These are phyloP conservation scores for Neodiprion pinetum DNA, from an alignment of 1,140 invertebrate genomes.

Conservation along the genomic window DNA sequence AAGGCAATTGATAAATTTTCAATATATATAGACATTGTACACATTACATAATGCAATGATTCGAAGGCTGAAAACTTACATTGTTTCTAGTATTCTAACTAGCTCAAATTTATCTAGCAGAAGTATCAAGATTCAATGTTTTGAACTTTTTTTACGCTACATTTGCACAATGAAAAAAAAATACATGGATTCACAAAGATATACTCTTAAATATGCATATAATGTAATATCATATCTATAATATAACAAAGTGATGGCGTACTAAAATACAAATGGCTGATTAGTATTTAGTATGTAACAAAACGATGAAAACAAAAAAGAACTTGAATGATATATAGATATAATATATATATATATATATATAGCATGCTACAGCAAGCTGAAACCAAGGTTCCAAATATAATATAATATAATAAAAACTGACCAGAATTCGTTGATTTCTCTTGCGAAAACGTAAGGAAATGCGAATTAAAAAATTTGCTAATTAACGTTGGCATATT, in stretches of 20 bases:
- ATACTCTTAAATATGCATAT: neutral
- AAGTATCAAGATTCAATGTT: neutral
- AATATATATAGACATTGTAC: no score
- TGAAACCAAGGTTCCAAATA: conserved; percentile 44
- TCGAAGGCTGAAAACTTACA: no score
- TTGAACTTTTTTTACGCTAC: neutral
- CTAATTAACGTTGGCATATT: neutral
- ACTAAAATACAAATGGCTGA: neutral
- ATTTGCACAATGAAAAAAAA: neutral
- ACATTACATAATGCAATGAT: no score
- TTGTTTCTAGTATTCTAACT: no score
- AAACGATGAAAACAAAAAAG: neutral
- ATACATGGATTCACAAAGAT: neutral
- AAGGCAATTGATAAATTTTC: no score
- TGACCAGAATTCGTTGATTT: conserved; percentile 58
- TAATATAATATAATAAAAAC: conserved; percentile 33
- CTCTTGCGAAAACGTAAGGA: conserved; percentile 23
- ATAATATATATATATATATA: neutral
- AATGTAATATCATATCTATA: neutral
- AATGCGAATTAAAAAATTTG: neutral
- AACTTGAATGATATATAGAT: neutral
- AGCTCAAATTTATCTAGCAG: no score
- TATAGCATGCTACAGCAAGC: conserved; percentile 47
- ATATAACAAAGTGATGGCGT: neutral
- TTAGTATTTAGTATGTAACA: neutral